Evolutionary conservation across 2,797 vertebrate species (phyloP).

Genomic region (Mus caroli): DNA sequence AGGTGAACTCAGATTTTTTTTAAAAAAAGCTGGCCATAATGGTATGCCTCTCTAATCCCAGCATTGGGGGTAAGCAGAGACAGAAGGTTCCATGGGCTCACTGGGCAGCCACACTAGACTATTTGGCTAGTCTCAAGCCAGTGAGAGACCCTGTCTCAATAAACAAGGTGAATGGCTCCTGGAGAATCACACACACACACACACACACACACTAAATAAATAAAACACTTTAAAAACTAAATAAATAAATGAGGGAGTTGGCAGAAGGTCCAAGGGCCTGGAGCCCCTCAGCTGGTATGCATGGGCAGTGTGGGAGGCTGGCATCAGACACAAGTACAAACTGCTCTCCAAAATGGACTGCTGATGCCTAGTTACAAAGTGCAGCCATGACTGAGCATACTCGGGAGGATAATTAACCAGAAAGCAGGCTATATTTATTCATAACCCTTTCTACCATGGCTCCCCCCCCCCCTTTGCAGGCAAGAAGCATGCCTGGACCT

Average conservation of each 20-base stretch:
- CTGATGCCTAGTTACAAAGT: constrained; percentile 86
- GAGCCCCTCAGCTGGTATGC: constrained; percentile 78
- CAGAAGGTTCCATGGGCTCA: not conserved
- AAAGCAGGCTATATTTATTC: constrained; percentile 85
- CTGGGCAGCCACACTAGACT: not conserved
- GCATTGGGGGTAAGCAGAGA: not conserved
- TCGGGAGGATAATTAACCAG: constrained; percentile 86
- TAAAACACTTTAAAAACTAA: not conserved
- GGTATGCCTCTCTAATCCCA: not conserved
- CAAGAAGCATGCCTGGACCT: not conserved
- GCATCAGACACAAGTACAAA: constrained; percentile 84
- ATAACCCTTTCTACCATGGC: constrained; percentile 74
- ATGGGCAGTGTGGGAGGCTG: constrained; percentile 62
- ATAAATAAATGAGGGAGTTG: not conserved
- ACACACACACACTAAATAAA: not conserved
- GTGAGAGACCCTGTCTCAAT: not conserved
- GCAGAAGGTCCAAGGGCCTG: not conserved
- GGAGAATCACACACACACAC: not conserved
- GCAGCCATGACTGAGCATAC: constrained; percentile 78
- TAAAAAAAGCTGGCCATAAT: not conserved
- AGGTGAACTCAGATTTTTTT: not conserved
- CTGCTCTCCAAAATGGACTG: constrained; percentile 80
- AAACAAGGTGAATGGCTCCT: not conserved
- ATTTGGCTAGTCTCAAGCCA: not conserved
- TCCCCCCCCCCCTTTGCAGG: constrained; percentile 65